Percentiles rank a stretch among this genome's conserved stretches.
Conservation (phyloP, 2,113 vertebrate species). For the Perca schrenkii region DNA sequence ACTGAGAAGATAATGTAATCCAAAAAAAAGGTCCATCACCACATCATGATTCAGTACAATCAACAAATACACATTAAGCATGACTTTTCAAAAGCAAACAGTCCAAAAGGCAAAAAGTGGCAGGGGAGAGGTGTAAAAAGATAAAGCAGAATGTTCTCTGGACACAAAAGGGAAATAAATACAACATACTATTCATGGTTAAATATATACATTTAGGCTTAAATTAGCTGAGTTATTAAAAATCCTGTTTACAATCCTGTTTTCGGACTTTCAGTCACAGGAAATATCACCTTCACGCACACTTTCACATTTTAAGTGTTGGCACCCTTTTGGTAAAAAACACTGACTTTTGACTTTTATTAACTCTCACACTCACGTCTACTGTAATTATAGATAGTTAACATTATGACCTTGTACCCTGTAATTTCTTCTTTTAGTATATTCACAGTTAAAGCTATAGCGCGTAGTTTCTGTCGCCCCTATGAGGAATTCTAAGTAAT, state of each 20-base stretch:
- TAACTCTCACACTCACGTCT: neutral
- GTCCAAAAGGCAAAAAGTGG: constrained; percentile 53
- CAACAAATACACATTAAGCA: neutral
- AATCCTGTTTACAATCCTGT: constrained; percentile 45
- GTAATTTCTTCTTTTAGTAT: neutral
- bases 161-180: constrained; percentile 41
- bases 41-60: constrained; percentile 14
- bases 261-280: constrained; percentile 41
- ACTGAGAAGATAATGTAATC: neutral
- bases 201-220: constrained; percentile 36
- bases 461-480: too few species aligned
- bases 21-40: constrained; percentile 12
- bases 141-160: constrained; percentile 27
- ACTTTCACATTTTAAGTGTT: neutral
- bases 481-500: too few species aligned
- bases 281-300: neutral
- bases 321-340: neutral
- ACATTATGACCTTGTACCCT: neutral
- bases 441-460: neutral
- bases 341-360: neutral
- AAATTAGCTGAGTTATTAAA: constrained; percentile 14
- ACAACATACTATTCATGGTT: constrained; percentile 1
- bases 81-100: constrained; percentile 21
- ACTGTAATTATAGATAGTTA: neutral
- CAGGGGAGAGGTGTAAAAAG: constrained; percentile 42